Base-by-base conservation (phyloP, 2,113 vertebrate genomes). In the Marmota flaviventris region DNA sequence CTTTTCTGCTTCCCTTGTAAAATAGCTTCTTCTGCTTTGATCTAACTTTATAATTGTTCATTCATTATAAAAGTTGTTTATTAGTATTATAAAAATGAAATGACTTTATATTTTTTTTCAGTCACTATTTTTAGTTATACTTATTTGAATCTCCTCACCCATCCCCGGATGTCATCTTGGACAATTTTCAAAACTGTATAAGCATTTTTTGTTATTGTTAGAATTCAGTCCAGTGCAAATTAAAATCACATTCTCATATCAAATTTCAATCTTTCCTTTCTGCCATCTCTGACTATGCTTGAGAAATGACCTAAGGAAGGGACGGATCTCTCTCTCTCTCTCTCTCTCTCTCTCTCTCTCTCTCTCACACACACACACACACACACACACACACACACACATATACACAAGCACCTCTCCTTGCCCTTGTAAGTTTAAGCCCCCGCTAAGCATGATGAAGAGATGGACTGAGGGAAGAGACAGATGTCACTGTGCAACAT, bases 41-140 rank as follows among this genome's bases (percentile, higher is more conserved):
- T 82, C 29, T 91, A 34, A 92, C 69, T 87, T 88, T 25, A 2
- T 48, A 83, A 70, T 70, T 82, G 39, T 1, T 45, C 10, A 9
- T 58, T 94, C 61, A 81, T 39, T 95, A 39, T 63, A 86, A 93
- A 94, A 78, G 34, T 8, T 11, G 39, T 29, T 86, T 69, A 34
- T 20, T 56, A 65, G 32, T 27, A 10, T 37, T 90, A 34, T 70
- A 27, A 75, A 79, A 82, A 75, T 82, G 51, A 91, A 84, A 91
- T 39, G n/a, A 9, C 9, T 89, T 83, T 83, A 22, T 85, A 34
- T 77, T 45, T 45, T 37, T 91, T 88, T 61, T 37, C 5, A 39
- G 53, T 51, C 39, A 56, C 61, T 58, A 53, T 17, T 85, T 79
- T 85, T 32, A 91, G 16, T 3, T 11, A 37, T 75, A 63, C 1